These are phyloP conservation scores for Tuta absoluta DNA, from an alignment of 2,888 invertebrate genomes.

Conservation along the genomic window DNA sequence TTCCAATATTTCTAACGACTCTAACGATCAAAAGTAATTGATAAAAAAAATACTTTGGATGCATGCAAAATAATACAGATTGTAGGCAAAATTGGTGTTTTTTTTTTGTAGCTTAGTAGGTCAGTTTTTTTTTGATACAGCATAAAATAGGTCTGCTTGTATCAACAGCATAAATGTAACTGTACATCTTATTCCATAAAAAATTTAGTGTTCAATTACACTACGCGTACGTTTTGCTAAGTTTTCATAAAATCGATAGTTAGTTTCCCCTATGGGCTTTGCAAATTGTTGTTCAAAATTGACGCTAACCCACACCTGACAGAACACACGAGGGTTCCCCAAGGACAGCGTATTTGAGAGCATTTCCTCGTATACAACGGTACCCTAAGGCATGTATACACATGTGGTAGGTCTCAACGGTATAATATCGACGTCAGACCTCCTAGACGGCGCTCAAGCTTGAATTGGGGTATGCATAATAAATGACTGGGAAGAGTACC, in stretches of 20 bases:
- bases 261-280: not conserved
- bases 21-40: no score
- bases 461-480: constrained; percentile 51
- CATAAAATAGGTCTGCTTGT: no score
- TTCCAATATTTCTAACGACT: no score
- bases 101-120: no score
- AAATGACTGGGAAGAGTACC: constrained; percentile 47
- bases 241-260: constrained; percentile 2
- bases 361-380: not conserved
- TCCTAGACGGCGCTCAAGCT: constrained; percentile 38
- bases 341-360: constrained; percentile 11
- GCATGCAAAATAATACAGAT: no score
- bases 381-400: not conserved
- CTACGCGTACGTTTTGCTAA: not conserved
- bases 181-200: no score
- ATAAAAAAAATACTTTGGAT: no score
- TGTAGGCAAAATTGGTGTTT: no score
- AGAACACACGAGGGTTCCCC: not conserved
- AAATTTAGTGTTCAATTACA: no score
- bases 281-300: constrained; percentile 2
- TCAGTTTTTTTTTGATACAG: no score
- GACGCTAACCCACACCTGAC: constrained; percentile 5
- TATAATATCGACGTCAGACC: constrained; percentile 46
- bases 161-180: no score
- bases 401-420: constrained; percentile 39